Evolutionary conservation across 2,797 vertebrate species (phyloP).

Genomic region (Bovichtus variegatus): DNA sequence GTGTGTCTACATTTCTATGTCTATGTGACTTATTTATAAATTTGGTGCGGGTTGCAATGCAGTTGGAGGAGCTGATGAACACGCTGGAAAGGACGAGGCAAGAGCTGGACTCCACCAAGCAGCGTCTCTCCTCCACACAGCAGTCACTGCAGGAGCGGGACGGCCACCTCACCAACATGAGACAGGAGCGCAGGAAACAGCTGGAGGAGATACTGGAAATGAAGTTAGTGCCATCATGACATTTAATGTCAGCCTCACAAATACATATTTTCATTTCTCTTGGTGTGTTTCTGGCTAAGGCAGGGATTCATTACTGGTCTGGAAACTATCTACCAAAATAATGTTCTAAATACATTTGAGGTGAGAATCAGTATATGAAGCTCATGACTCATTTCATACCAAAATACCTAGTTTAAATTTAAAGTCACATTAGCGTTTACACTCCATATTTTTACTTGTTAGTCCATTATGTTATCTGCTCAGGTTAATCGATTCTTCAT

Average conservation of each 20-base stretch:
- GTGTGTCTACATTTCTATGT: slow-evolving; percentile 1
- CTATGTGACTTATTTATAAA: slow-evolving; percentile 16
- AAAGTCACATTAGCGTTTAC: neutral
- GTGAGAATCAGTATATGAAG: too few relatives aligned
- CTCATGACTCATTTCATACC: neutral
- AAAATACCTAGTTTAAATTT: neutral
- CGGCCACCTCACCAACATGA: slow-evolving; percentile 93
- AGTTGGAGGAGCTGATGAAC: slow-evolving; percentile 94
- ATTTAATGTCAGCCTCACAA: neutral
- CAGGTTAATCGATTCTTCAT: neutral
- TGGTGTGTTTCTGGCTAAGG: neutral
- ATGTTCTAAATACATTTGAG: neutral
- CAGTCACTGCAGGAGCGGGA: slow-evolving; percentile 96
- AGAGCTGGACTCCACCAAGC: slow-evolving; percentile 96
- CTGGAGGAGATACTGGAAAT: slow-evolving; percentile 99
- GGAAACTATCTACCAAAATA: neutral
- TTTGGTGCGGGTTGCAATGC: slow-evolving; percentile 22
- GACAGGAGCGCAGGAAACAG: slow-evolving; percentile 95
- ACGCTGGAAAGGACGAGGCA: slow-evolving; percentile 96
- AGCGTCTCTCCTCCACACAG: slow-evolving; percentile 95
- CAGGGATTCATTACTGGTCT: neutral
- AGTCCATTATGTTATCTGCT: neutral
- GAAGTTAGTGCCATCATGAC: slow-evolving; percentile 89
- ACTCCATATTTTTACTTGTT: neutral
- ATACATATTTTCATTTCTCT: neutral